Percentiles rank a stretch among this genome's conserved stretches.
Conservation (phyloP, 2,888 invertebrate genomes). For the Phytoseiulus persimilis region DNA sequence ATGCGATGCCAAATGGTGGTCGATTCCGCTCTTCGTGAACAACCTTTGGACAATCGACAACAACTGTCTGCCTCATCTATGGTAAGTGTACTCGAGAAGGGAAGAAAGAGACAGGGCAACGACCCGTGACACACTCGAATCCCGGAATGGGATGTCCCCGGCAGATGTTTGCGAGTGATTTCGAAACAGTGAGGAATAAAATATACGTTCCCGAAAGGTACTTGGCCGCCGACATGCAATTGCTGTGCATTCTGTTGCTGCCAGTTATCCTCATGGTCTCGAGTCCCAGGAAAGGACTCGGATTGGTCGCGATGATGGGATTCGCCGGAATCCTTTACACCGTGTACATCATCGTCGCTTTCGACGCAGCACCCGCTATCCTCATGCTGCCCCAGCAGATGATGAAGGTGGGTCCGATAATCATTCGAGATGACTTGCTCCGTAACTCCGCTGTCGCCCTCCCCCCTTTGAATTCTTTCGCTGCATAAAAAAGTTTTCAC, state of each 20-base stretch:
- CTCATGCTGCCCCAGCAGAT: neutral
- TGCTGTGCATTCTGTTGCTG: neutral
- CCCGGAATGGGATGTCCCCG: no score
- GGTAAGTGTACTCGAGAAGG: no score
- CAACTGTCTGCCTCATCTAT: neutral
- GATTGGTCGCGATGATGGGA: neutral
- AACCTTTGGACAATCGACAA: neutral
- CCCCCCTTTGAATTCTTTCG: no score
- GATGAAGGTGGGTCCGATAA: neutral
- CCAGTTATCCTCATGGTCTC: neutral
- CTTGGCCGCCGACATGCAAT: constrained; percentile 9
- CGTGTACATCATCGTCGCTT: neutral
- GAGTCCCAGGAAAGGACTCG: neutral
- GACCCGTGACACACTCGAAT: no score
- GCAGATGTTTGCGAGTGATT: no score
- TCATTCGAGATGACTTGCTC: no score
- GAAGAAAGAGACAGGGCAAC: no score
- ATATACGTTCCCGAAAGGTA: neutral
- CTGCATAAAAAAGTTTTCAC: no score
- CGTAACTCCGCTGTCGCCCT: no score
- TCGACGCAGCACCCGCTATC: neutral
- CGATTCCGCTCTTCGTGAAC: neutral
- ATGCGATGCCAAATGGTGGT: constrained; percentile 7
- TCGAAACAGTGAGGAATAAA: neutral
- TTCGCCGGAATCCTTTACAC: neutral